These are phyloP conservation scores for Ophion ventricosus DNA, from an alignment of 2,888 invertebrate genomes.

Conservation along the genomic window DNA sequence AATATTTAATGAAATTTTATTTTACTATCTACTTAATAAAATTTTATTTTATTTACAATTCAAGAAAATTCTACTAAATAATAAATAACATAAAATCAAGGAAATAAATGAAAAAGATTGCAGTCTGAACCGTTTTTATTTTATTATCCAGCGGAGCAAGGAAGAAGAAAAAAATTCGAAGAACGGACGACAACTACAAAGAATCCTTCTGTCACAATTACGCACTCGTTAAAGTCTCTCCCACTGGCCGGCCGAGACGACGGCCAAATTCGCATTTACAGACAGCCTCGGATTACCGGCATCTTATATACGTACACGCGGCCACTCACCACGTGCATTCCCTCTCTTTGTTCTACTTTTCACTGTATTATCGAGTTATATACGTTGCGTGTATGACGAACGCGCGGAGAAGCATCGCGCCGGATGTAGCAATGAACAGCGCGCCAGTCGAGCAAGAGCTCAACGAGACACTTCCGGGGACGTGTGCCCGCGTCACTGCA, in stretches of 20 bases:
- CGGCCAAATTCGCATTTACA: conserved; percentile 40
- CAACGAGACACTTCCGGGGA: conserved; percentile 82
- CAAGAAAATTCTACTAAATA: too few species aligned
- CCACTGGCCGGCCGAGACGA: conserved; percentile 6
- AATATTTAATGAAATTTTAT: too few species aligned
- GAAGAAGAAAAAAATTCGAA: background rate
- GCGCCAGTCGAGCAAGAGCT: conserved; percentile 75
- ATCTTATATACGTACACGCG: conserved; percentile 15
- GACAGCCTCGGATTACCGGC: conserved; percentile 20
- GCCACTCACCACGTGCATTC: background rate
- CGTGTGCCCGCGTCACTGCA: conserved; percentile 65
- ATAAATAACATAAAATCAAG: background rate
- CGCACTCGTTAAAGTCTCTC: conserved; percentile 29
- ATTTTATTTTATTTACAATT: too few species aligned
- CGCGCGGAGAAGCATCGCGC: conserved; percentile 73
- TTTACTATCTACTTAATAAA: too few species aligned
- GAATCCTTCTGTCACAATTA: background rate
- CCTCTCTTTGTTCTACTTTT: conserved; percentile 74
- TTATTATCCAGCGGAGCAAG: too few species aligned
- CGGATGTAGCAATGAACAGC: conserved; percentile 82
- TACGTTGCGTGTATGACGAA: conserved; percentile 73
- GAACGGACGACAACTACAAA: conserved; percentile 31
- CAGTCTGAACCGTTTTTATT: background rate
- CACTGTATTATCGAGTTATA: conserved; percentile 76
- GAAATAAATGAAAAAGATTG: background rate